Evolutionary conservation across 2,888 invertebrate species (phyloP), one percentile per base, ranked within the genome.

Genomic region (Onchidella celtica): DNA sequence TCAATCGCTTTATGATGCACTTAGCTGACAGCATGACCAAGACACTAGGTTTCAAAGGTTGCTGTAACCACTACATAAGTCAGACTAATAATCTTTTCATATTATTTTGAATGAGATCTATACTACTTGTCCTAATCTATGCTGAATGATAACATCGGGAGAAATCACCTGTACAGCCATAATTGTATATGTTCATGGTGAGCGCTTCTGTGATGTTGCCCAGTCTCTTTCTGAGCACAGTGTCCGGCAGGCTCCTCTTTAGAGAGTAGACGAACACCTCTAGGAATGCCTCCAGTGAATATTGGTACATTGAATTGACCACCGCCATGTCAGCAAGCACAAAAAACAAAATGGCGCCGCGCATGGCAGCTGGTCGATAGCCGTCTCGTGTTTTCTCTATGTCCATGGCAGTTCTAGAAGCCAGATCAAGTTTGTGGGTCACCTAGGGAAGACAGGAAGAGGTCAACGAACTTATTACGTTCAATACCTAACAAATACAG

Each of bases 251-350:
- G 0, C 97, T 96, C 92, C 96, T 97, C 73, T 95, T 95, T 72
- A 98, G 93, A 0, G 97, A 96, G 91, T 95, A 96, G 0, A 95
- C 94, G 89, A 97, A 98, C 0, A 97, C 96, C 85, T 96, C 96
- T 38, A 97, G 94, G 89, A 97, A 98, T 0, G 97, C 95, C 1
- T 95, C 95, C 78, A 98, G 93, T 0, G 97, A 97, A 93, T 97
- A 97, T 90, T 97, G 97, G 91, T 98, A 98, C 97, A 98, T 97
- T 40, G 95, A 93, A 92, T 97, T 97, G 0, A 98, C 96, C 0
- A 95, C 95, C 0, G 97, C 96, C 97, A 98, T 97, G 91, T 97
- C 97, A 0, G 97, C 95, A n/a, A 98, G 94, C 0, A 97, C 97
- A 91, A 97, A 98, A 93, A 97, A 98, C 61, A 98, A 94, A 65